Evolutionary conservation across 2,797 vertebrate genomes (phyloP).

Genomic region (Urophycis tenuis): DNA sequence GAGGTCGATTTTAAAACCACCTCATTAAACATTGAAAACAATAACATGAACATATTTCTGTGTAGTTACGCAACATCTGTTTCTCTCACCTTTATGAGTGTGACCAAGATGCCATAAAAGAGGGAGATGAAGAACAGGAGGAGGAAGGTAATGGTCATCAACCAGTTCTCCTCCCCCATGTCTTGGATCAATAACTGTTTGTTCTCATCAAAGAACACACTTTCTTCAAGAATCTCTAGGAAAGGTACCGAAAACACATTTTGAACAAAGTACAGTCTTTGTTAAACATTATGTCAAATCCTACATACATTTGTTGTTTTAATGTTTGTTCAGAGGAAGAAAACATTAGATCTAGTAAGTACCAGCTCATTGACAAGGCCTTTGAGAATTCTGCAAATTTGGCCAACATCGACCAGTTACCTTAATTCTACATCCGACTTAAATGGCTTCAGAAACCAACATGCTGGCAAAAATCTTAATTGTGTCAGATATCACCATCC

Average conservation of each 20-base stretch:
- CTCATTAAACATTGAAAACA: not conserved
- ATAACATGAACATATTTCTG: not conserved
- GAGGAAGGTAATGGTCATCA: constrained; percentile 56
- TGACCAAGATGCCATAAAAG: constrained; percentile 51
- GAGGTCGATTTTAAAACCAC: not conserved
- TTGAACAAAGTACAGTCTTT: not conserved
- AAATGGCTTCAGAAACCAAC: too few species aligned
- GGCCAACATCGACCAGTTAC: too few species aligned
- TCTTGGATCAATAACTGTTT: constrained; percentile 37
- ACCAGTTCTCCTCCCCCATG: constrained; percentile 48
- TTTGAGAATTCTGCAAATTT: too few species aligned
- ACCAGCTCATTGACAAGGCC: too few species aligned
- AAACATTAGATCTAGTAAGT: not conserved
- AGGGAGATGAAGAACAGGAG: constrained; percentile 56
- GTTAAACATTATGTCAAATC: not conserved
- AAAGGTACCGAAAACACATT: not conserved
- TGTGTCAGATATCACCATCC: not conserved
- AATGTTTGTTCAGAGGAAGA: not conserved
- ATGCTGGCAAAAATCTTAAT: not conserved
- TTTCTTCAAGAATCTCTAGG: constrained; percentile 46
- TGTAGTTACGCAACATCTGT: not conserved
- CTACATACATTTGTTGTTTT: not conserved
- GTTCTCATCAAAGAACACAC: constrained; percentile 50
- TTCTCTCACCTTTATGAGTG: constrained; percentile 58
- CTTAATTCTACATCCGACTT: too few species aligned